Evolutionary conservation across 2,797 vertebrate species (phyloP), one percentile per base, ranked within the genome.

Genomic region (Ceryle rudis): DNA sequence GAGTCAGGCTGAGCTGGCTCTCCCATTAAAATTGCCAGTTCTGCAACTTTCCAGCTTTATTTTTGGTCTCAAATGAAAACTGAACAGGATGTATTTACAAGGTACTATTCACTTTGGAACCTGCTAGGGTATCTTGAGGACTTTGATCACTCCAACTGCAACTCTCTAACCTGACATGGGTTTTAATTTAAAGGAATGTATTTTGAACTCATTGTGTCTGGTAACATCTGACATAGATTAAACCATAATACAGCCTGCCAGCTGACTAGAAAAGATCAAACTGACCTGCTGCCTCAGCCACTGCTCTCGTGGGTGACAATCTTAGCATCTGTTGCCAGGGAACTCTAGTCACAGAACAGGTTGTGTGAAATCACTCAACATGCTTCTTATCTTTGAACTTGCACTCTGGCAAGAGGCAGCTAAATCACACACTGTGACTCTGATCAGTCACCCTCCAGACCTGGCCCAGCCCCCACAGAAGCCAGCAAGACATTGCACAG

Each of bases 401-500:
- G 19, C 55, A 19, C 55, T 46, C 58, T 17, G 66, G 72, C n/a
- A 44, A 66, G 11, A 72, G 46, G 67, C 74, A 54, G 78, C 41
- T 20, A 3, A 29, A 58, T 41, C 47, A 7, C 49, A 21, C 1
- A 0, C 37, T 51, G 82, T 42, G 65, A 58, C 62, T 64, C 9
- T 6, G 46, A 75, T 46, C 23, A 25, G 57, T 20, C 31, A 3
- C 42, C 47, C 54, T 79, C 35, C 72, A 72, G 42, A 47, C 5
- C 15, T 1, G 8, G 49, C 22, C 47, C 41, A n/a, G 21, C 33
- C 57, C 9, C 41, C 47, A 2, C 12, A 19, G 57, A 8, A 41
- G 23, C 1, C 72, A 55, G 22, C 0, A 5, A 49, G 65, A 71
- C 37, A 5, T 5, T 2, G 0, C 11, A 3, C 3, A 49, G 16